A percentile compares a stretch with the other conserved stretches of the same genome.
These are phyloP conservation scores for Conistra vaccinii DNA, from an alignment of 2,888 invertebrate genomes.

Conservation along the genomic window DNA sequence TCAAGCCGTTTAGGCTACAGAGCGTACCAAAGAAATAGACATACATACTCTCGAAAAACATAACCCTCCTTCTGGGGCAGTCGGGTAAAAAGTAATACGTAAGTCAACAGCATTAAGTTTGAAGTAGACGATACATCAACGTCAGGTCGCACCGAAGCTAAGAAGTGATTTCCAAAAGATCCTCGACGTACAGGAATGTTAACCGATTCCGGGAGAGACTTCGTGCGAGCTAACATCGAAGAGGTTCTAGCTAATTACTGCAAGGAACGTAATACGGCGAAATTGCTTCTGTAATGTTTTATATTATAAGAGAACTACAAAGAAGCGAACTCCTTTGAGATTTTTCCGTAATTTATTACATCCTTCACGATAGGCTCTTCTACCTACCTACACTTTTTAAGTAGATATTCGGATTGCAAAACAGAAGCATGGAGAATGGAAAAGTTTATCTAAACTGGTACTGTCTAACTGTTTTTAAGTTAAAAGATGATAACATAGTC, in stretches of 20 bases:
- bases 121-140: slow-evolving; percentile 81
- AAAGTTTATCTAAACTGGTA: neutral
- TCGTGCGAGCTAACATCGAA: slow-evolving; percentile 50
- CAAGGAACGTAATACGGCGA: slow-evolving; percentile 33
- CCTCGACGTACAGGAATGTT: slow-evolving; percentile 77
- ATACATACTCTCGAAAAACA: too few relatives aligned
- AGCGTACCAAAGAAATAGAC: too few relatives aligned
- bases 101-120: slow-evolving; percentile 71
- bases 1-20: too few relatives aligned
- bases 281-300: slow-evolving; percentile 35
- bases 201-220: slow-evolving; percentile 70
- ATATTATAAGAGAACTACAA: slow-evolving; percentile 31
- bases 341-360: slow-evolving; percentile 39
- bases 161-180: slow-evolving; percentile 80
- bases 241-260: slow-evolving; percentile 61
- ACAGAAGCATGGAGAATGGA: neutral
- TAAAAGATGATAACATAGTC: neutral
- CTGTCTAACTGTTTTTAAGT: neutral
- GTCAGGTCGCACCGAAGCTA: slow-evolving; percentile 75
- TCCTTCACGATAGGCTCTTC: slow-evolving; percentile 4
- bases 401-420: slow-evolving; percentile 3
- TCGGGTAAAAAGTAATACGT: slow-evolving; percentile 59
- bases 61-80: too few relatives aligned
- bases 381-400: slow-evolving; percentile 26
- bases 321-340: slow-evolving; percentile 14